These are phyloP conservation scores for Corticium candelabrum DNA, from an alignment of 37 sponge, comb jelly and placozoan species.

Conservation along the genomic window DNA sequence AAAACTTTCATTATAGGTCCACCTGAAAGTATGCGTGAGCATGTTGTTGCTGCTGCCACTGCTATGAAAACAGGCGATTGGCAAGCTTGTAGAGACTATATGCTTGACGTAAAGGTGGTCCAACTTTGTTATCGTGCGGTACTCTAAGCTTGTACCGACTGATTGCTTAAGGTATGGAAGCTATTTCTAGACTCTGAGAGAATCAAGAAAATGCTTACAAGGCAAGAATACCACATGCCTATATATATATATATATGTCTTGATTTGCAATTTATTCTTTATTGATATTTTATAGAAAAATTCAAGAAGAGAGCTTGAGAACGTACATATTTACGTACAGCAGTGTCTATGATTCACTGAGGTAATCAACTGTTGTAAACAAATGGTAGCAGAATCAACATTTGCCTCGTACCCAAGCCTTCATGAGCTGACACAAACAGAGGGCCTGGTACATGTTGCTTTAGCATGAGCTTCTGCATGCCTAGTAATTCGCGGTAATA, in stretches of 20 bases:
- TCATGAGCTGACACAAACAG: no score
- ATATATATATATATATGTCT: no score
- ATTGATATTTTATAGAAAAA: conserved; percentile 62
- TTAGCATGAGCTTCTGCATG: no score
- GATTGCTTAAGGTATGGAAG: conserved; percentile 54
- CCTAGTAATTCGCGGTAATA: no score
- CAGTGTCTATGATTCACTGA: conserved; percentile 71
- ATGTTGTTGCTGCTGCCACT: conserved; percentile 94
- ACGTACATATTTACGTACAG: conserved; percentile 90
- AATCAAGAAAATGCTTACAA: conserved; percentile 67
- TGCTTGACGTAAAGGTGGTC: conserved; percentile 70
- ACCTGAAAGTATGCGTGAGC: conserved; percentile 96
- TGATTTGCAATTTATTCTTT: no score
- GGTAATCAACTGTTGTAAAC: conserved; percentile 23
- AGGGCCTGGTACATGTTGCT: no score
- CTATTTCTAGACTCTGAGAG: conserved; percentile 64
- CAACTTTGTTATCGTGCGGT: background rate
- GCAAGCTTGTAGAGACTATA: conserved; percentile 75
- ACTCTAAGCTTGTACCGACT: background rate
- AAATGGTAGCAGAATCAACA: background rate
- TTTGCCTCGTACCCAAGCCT: background rate
- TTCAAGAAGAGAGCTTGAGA: conserved; percentile 82
- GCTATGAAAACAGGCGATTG: conserved; percentile 93
- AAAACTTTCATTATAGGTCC: conserved; percentile 51
- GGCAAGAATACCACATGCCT: conserved; percentile 26